phyloP scores from a whole-genome alignment of 2,888 invertebrate genomes.

The Thymelicus acteon region DNA sequence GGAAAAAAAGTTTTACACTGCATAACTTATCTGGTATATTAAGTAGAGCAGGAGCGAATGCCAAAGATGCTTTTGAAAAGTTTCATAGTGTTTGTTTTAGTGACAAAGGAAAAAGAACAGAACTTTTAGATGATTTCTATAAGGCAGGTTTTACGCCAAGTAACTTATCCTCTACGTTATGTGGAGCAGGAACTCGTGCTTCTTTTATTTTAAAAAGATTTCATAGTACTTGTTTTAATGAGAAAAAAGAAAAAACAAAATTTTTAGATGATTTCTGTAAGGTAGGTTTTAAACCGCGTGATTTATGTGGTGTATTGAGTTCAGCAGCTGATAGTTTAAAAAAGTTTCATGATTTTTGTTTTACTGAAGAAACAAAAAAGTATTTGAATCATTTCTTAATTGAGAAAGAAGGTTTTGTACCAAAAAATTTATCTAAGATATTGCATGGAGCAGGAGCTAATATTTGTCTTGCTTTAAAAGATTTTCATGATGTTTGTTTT shows the following conservation, averaged over 20 bases:
- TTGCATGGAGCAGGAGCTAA: constrained; percentile 51
- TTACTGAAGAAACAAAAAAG: constrained; percentile 47
- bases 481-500: constrained; percentile 53
- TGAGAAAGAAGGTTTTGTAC: constrained; percentile 43
- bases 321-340: constrained; percentile 47
- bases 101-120: constrained; percentile 47
- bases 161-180: constrained; percentile 51
- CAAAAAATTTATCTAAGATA: constrained; percentile 49
- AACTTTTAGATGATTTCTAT: constrained; percentile 50
- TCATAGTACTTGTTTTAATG: constrained; percentile 46
- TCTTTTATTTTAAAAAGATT: constrained; percentile 44
- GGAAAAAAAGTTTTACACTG: constrained; percentile 43
- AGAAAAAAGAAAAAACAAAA: constrained; percentile 48
- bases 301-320: constrained; percentile 50
- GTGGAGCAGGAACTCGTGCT: constrained; percentile 48
- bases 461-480: constrained; percentile 52
- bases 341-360: constrained; percentile 51
- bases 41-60: constrained; percentile 43
- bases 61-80: constrained; percentile 49
- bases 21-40: constrained; percentile 47
- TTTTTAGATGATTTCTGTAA: constrained; percentile 49
- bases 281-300: constrained; percentile 43
- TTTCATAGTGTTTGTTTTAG: constrained; percentile 48
- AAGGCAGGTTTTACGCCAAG: constrained; percentile 44
- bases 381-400: constrained; percentile 47